These are phyloP conservation scores for Aproaerema taeniolella DNA, from an alignment of 2,888 invertebrate genomes.

Conservation along the genomic window DNA sequence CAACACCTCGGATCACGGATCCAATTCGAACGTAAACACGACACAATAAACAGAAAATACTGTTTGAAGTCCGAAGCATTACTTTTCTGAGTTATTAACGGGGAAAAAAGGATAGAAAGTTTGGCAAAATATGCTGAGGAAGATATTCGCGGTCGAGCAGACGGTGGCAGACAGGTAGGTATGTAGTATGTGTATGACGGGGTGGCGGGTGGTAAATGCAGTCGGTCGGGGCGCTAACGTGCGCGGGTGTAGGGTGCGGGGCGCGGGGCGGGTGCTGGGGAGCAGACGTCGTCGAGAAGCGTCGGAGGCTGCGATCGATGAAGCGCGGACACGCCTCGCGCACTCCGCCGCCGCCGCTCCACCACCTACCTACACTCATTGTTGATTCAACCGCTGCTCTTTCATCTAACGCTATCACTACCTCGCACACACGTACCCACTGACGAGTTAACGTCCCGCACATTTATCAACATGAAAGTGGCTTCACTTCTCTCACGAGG, in stretches of 20 bases:
- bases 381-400: constrained; percentile 12
- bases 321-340: constrained; percentile 47
- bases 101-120: constrained; percentile 25
- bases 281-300: constrained; percentile 75
- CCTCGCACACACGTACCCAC: constrained; percentile 3
- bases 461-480: constrained; percentile 4
- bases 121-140: constrained; percentile 23
- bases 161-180: constrained; percentile 31
- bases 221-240: constrained; percentile 32
- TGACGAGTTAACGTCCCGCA: constrained; percentile 8
- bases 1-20: constrained; percentile 54
- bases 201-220: constrained; percentile 39
- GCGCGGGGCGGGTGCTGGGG: neutral
- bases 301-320: constrained; percentile 70
- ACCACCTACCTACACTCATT: constrained; percentile 1
- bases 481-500: constrained; percentile 14
- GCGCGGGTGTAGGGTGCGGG: constrained; percentile 33
- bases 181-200: constrained; percentile 19
- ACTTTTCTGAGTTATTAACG: constrained; percentile 28
- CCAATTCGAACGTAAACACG: constrained; percentile 34
- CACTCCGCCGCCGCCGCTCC: constrained; percentile 23
- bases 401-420: constrained; percentile 17
- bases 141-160: constrained; percentile 21
- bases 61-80: constrained; percentile 23
- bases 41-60: constrained; percentile 32